Percentiles rank a stretch among this genome's conserved stretches.
Conservation (phyloP, 2,888 invertebrate genomes). For the Mimas tiliae region DNA sequence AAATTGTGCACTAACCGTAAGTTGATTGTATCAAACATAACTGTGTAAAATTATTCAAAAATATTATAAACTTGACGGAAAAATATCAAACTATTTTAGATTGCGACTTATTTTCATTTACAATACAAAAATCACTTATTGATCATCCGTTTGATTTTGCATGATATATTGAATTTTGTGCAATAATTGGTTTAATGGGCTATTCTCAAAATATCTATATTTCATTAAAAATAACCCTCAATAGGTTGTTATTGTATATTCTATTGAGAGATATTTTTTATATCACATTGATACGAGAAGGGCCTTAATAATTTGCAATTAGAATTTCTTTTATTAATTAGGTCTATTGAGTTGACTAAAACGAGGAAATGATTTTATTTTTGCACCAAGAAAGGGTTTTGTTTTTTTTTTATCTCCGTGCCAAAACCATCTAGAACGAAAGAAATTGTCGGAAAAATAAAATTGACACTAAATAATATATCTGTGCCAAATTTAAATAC, state of each 20-base stretch:
- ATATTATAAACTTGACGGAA: conserved; percentile 28
- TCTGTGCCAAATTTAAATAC: conserved; percentile 77
- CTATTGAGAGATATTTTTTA: neutral
- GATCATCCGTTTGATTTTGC: conserved; percentile 70
- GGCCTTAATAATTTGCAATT: conserved; percentile 60
- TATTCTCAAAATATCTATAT: neutral
- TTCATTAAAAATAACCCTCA: conserved; percentile 1
- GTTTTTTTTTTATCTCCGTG: conserved; percentile 52
- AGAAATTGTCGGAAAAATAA: conserved; percentile 49
- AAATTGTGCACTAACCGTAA: conserved; percentile 46
- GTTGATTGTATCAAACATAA: conserved; percentile 10
- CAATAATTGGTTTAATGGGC: conserved; percentile 71
- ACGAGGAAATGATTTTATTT: conserved; percentile 60
- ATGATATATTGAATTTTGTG: conserved; percentile 68
- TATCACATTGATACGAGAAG: neutral
- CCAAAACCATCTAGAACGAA: conserved; percentile 76
- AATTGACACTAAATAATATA: conserved; percentile 55
- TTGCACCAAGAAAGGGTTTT: conserved; percentile 36
- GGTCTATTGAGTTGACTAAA: conserved; percentile 58
- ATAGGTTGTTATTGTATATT: neutral
- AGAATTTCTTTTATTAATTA: conserved; percentile 63
- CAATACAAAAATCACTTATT: conserved; percentile 35
- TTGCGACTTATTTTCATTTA: conserved; percentile 31
- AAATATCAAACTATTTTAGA: conserved; percentile 37
- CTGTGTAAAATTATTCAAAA: conserved; percentile 17